phyloP scores from a whole-genome alignment of 2,113 vertebrate genomes.

The Marmota flaviventris region DNA sequence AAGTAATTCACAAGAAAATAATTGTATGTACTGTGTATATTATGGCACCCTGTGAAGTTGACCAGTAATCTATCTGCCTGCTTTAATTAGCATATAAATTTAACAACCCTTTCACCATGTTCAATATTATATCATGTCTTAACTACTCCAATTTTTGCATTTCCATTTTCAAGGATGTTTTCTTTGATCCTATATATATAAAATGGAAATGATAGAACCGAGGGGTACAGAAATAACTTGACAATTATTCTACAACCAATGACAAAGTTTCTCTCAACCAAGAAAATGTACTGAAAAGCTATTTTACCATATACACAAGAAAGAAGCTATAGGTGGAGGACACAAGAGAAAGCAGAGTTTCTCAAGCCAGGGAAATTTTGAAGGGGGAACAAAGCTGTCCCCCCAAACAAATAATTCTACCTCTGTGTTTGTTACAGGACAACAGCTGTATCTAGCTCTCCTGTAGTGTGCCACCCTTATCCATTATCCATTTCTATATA shows the following conservation, averaged over 20 bases:
- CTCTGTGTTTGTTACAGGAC: background rate
- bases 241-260: background rate
- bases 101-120: background rate
- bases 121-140: background rate
- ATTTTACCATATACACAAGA: background rate
- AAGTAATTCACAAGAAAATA: background rate
- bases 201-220: background rate
- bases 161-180: background rate
- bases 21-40: background rate
- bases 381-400: background rate
- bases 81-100: background rate
- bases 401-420: background rate
- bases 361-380: background rate
- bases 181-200: background rate
- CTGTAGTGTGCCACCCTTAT: background rate
- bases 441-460: background rate
- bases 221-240: background rate
- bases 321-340: fast-evolving
- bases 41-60: background rate
- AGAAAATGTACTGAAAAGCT: background rate
- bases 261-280: background rate
- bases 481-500: background rate
- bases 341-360: background rate
- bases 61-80: background rate
- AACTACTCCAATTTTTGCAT: background rate